Base-by-base conservation (phyloP, 2,113 vertebrate species). In the Nothoprocta perdicaria region DNA sequence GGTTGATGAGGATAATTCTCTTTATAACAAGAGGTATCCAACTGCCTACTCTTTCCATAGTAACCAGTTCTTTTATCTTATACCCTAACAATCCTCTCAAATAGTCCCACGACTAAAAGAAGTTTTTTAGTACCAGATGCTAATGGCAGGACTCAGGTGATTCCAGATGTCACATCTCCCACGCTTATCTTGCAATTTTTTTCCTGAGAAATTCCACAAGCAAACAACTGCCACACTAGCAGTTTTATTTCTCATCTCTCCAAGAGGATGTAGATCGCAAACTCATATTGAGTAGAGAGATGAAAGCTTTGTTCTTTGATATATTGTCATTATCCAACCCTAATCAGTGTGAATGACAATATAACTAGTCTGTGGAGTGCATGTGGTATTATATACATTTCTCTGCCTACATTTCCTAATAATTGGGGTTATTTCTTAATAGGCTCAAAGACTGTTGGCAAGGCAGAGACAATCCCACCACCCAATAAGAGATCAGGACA, bases 161-260 rank as follows among this genome's bases (percentile, higher is more conserved):
- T 58, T 6, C 1, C 13, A 63, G 22, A 6, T 35, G 24, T 10
- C 29, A 52, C 22, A 73, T 33, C 3, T 53, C 29, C 1, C 33
- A 68, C 11, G 19, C 0, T 4, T 5, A 12, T 57, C 27, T 83
- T 0, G 4, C 4, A 11, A 10, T 48, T 23, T 14, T 57, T 16
- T 83, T 86, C 69, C 38, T 33, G 13, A 66, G 62, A 79, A 89
- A 66, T 21, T 80, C 16, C 23, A 19, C 31, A 27, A 19, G 19
- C 50, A 61, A 31, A 7, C 12, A 79, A 33, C 9, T 23, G 11
- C 12, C 18, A 23, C 8, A 52, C 16, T 17, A 80, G 9, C 5
- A 9, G 16, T 18, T 46, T 83, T 76, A 9, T 23, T 86, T 76
- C 35, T 23, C 12, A 38, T 46, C 10, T 62, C 23, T 75, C 2